These are phyloP conservation scores for Folsomia manolachei DNA, from an alignment of 2,888 invertebrate genomes.

Conservation along the genomic window DNA sequence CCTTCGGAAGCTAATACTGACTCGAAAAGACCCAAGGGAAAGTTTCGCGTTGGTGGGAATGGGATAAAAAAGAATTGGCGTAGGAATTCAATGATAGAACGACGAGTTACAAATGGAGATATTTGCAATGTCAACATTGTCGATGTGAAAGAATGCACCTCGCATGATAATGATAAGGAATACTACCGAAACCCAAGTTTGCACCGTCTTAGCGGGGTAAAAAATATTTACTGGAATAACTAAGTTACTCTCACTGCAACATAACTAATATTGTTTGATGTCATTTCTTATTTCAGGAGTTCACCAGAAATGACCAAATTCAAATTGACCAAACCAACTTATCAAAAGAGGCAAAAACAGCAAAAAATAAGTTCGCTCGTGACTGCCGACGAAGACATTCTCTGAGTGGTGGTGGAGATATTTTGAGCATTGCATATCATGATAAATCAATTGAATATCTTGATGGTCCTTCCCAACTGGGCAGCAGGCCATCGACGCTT, in stretches of 20 bases:
- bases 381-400: conserved; percentile 48
- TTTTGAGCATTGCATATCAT: conserved; percentile 46
- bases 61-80: conserved; percentile 23
- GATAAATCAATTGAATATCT: conserved; percentile 28
- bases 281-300: neutral
- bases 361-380: conserved; percentile 39
- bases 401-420: conserved; percentile 48
- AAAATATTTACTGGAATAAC: too few relatives aligned
- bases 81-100: conserved; percentile 44
- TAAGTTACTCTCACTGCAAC: too few relatives aligned
- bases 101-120: conserved; percentile 20
- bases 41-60: neutral
- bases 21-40: neutral
- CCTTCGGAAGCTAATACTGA: neutral
- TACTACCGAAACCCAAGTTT: conserved; percentile 58
- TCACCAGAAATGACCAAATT: neutral
- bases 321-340: neutral
- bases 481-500: conserved; percentile 27
- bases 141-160: neutral
- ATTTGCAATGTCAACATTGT: neutral
- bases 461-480: conserved; percentile 14
- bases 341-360: conserved; percentile 41
- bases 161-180: conserved; percentile 3
- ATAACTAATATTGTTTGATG: too few relatives aligned
- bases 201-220: conserved; percentile 54